Evolutionary conservation across 2,797 vertebrate species (phyloP), one percentile per base, ranked within the genome.

Genomic region (Sebastiscus albofasciatus): DNA sequence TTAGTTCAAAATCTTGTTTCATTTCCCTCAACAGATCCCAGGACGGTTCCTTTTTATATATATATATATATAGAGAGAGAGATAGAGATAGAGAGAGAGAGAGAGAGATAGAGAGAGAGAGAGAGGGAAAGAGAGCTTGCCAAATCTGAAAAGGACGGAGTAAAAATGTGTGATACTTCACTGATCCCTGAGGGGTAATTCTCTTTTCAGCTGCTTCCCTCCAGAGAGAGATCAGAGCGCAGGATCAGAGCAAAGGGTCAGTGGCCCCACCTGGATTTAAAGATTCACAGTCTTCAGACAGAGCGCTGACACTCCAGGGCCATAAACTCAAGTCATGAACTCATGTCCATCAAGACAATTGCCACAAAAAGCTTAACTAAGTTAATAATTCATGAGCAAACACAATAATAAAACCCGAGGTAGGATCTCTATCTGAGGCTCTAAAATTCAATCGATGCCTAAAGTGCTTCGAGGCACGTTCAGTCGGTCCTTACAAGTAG

Each of bases 381-480:
- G 72, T 80, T 76, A 84, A 84, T 84, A 33, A 88, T 85, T 88
- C 2, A 81, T 71, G 22, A 65, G 2, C 36, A 65, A 59, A 79
- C 33, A 65, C 46, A 55, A 49, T 24, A 34, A 61, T 33, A 22
- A 3, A 77, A 46, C 46, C n/a, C 2, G 7, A 8, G 22, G 24
- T 26, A 42, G 22, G 54, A 36, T 36, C 8, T 54, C n/a, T 6
- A 33, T 27, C 20, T 34, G 11, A 76, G 26, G 55, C n/a, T 20
- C 4, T 33, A 24, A 64, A 34, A 31, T 31, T 36, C 16, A 18
- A 26, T 8, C 33, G 12, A 55, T 34, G 33, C 8, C 36, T 22
- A 2, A 55, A 52, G 54, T 26, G 9, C 18, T 29, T 36, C 8
- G 24, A 36, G 16, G 49, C 11, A 54, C 1, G 1, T 49, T 22